A percentile compares a stretch with the other conserved stretches of the same genome.
These are phyloP conservation scores for Anneissia japonica DNA, from an alignment of 35 echinoderm and acorn worm genomes.

Conservation along the genomic window DNA sequence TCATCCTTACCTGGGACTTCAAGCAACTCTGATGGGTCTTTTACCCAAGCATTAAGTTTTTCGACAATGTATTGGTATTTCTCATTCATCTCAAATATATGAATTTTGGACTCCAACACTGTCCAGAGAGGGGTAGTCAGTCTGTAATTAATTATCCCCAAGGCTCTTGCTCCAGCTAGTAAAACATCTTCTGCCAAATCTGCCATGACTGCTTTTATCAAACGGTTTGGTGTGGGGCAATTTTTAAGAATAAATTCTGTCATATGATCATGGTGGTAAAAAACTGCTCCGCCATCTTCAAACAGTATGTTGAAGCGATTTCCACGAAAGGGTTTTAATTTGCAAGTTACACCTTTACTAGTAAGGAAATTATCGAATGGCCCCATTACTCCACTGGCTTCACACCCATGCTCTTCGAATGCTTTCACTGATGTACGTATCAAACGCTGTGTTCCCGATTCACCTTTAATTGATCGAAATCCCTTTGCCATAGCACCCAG, in stretches of 20 bases:
- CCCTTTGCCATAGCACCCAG: slow-evolving; percentile 40
- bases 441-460: slow-evolving; percentile 32
- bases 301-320: slow-evolving; percentile 41
- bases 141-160: slow-evolving; percentile 43
- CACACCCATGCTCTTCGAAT: slow-evolving; percentile 51
- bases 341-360: too few species aligned
- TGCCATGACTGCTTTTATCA: slow-evolving; percentile 30
- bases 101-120: background rate
- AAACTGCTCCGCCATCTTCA: slow-evolving; percentile 39
- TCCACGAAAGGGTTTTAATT: slow-evolving; percentile 32
- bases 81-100: slow-evolving; percentile 40
- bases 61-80: slow-evolving; percentile 24
- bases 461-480: slow-evolving; percentile 42
- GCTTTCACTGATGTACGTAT: slow-evolving; percentile 39
- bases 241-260: slow-evolving; percentile 31
- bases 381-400: slow-evolving; percentile 49
- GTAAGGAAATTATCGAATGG: too few species aligned
- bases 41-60: slow-evolving; percentile 17
- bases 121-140: slow-evolving; percentile 24
- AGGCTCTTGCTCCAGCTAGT: slow-evolving; percentile 24
- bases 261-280: slow-evolving; percentile 50
- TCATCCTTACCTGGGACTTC: slow-evolving; percentile 18
- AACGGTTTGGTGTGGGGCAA: slow-evolving; percentile 30
- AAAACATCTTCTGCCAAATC: slow-evolving; percentile 31
- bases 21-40: slow-evolving; percentile 24